Evolutionary conservation across 53 echinoderm and acorn worm species (phyloP).

Genomic region (Zoroaster sp.): DNA sequence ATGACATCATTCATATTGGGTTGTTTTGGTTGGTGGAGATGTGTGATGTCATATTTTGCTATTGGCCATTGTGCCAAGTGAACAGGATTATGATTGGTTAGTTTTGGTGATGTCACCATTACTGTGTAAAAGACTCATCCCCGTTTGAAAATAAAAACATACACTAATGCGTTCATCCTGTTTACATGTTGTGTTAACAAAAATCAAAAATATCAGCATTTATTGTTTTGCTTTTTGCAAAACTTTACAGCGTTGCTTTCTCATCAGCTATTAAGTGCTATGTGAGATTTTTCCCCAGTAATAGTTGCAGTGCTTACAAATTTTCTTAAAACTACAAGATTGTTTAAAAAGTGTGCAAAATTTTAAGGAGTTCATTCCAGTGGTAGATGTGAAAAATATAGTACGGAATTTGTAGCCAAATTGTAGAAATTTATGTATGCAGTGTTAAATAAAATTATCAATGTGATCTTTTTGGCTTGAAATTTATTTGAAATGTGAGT

Average conservation of each 20-base stretch:
- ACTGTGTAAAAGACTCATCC: background rate
- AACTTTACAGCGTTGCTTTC: background rate
- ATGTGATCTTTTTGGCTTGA: constrained; percentile 29
- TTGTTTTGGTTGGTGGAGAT: constrained; percentile 17
- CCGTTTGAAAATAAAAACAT: background rate
- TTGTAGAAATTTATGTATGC: constrained; percentile 35
- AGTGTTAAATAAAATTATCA: constrained; percentile 21
- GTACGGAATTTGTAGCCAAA: constrained; percentile 36
- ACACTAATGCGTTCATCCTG: background rate
- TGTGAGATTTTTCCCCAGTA: background rate
- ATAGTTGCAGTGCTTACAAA: background rate
- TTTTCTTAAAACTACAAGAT: background rate
- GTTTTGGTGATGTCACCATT: background rate
- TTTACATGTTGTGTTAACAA: background rate
- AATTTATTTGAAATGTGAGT: constrained; percentile 32
- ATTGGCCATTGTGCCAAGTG: background rate
- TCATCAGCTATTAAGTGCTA: background rate
- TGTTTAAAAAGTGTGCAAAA: constrained; percentile 39
- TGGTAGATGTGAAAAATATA: constrained; percentile 17
- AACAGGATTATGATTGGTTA: constrained; percentile 33
- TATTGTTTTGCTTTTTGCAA: background rate
- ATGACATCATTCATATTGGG: constrained; percentile 26
- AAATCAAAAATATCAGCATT: background rate
- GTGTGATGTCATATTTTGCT: constrained; percentile 40
- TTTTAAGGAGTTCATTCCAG: constrained; percentile 46